phyloP scores from a whole-genome alignment of 2,113 vertebrate genomes.

The Eptesicus fuscus region DNA sequence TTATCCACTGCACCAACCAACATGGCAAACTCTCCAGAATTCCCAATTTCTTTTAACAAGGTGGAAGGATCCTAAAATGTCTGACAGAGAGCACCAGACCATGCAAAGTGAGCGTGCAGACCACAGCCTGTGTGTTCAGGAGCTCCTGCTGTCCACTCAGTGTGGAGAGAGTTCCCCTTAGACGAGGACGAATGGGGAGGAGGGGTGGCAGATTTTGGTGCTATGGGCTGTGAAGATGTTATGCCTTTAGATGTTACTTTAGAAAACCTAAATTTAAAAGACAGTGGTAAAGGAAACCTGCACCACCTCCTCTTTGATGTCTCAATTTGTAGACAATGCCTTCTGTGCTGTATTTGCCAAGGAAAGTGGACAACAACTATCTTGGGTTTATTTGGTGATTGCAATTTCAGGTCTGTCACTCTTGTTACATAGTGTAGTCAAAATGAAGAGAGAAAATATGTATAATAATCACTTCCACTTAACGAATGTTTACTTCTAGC shows the following conservation, averaged over 20 bases:
- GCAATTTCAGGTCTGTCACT: constrained; percentile 99
- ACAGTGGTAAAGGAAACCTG: constrained; percentile 96
- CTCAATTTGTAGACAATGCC: constrained; percentile 96
- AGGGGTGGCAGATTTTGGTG: constrained; percentile 96
- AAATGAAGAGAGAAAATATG: constrained; percentile 94
- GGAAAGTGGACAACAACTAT: constrained; percentile 94
- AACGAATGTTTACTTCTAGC: constrained; percentile 92
- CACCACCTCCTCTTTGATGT: constrained; percentile 99
- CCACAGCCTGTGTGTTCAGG: constrained; percentile 96
- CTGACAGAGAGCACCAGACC: constrained; percentile 93
- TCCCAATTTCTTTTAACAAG: constrained; percentile 97
- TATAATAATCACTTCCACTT: constrained; percentile 99
- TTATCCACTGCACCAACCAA: constrained; percentile 89
- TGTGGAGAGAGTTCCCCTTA: constrained; percentile 96
- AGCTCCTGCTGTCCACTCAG: constrained; percentile 96
- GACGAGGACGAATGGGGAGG: constrained; percentile 97
- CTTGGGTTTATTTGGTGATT: constrained; percentile 96
- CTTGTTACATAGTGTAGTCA: constrained; percentile 99
- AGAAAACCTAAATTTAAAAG: constrained; percentile 98
- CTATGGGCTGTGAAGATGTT: constrained; percentile 99
- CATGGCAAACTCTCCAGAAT: constrained; percentile 89
- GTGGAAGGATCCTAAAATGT: constrained; percentile 98
- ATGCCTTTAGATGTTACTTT: constrained; percentile 99
- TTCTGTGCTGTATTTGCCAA: constrained; percentile 99
- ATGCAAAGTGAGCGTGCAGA: constrained; percentile 94